Evolutionary conservation across 1,140 invertebrate species (phyloP).

Genomic region (Lanistes nyassanus): DNA sequence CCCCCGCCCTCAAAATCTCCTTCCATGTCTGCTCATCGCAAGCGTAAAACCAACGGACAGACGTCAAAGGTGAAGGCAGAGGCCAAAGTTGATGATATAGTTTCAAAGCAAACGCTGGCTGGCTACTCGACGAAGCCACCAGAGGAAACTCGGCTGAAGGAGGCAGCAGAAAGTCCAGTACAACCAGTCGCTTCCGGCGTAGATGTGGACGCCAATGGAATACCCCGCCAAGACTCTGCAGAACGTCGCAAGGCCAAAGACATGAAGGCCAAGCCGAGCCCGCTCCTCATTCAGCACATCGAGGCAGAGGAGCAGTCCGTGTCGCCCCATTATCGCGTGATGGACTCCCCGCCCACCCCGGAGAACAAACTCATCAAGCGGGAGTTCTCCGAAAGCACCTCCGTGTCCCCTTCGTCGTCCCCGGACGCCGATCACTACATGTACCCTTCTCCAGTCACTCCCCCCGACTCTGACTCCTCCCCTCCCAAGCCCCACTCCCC

Average conservation of each 20-base stretch:
- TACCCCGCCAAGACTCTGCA: conserved; percentile 51
- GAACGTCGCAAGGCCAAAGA: conserved; percentile 59
- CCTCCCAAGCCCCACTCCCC: conserved; percentile 64
- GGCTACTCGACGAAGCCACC: too few relatives aligned
- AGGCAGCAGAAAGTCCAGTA: neutral
- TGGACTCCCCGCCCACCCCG: conserved; percentile 61
- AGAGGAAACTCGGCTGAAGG: too few relatives aligned
- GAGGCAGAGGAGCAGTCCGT: conserved; percentile 56
- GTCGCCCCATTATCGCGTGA: conserved; percentile 60
- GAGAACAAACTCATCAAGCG: conserved; percentile 55
- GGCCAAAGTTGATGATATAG: neutral
- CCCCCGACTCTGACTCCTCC: conserved; percentile 61
- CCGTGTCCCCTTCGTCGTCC: conserved; percentile 57
- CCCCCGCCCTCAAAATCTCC: conserved; percentile 6
- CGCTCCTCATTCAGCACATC: conserved; percentile 54
- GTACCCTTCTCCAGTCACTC: conserved; percentile 61
- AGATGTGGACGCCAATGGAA: conserved; percentile 8
- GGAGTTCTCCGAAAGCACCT: conserved; percentile 61
- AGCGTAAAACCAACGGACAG: conserved; percentile 4
- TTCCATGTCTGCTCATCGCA: conserved; percentile 1
- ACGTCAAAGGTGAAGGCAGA: conserved; percentile 36
- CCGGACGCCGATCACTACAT: conserved; percentile 55
- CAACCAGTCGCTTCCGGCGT: neutral
- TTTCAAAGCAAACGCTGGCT: too few relatives aligned
- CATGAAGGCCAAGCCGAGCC: conserved; percentile 59